A percentile compares a stretch with the other conserved stretches of the same genome.
Conservation (phyloP, 2,113 vertebrate species). For the Cranoglanis bouderius region DNA sequence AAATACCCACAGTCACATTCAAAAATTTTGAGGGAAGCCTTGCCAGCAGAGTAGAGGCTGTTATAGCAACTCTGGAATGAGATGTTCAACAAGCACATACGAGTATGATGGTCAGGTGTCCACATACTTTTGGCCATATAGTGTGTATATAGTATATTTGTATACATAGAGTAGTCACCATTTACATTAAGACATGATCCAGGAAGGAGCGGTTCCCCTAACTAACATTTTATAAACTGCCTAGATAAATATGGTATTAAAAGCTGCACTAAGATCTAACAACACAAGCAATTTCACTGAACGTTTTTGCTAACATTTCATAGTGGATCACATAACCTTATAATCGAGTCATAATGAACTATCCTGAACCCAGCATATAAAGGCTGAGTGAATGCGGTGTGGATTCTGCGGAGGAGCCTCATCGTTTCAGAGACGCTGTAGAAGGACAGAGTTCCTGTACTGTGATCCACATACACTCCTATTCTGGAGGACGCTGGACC, state of each 20-base stretch:
- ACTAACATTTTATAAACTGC: background rate
- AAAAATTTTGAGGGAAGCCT: background rate
- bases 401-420: background rate
- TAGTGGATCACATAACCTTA: background rate
- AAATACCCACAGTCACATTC: background rate
- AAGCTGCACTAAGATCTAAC: background rate
- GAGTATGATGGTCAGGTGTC: background rate
- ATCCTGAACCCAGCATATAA: background rate
- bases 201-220: background rate
- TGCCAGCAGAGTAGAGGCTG: too few species aligned
- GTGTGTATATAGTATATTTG: background rate
- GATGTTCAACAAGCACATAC: too few species aligned
- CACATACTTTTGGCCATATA: too few species aligned
- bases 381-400: background rate
- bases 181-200: background rate
- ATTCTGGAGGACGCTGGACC: background rate
- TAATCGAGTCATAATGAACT: background rate
- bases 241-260: background rate
- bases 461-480: conserved; percentile 10
- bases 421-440: background rate
- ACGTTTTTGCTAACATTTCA: background rate
- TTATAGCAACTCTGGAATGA: background rate
- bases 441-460: background rate
- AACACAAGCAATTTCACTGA: background rate
- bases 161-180: background rate